These are phyloP conservation scores for Neodiprion pinetum DNA, from an alignment of 1,140 invertebrate species.

Conservation along the genomic window DNA sequence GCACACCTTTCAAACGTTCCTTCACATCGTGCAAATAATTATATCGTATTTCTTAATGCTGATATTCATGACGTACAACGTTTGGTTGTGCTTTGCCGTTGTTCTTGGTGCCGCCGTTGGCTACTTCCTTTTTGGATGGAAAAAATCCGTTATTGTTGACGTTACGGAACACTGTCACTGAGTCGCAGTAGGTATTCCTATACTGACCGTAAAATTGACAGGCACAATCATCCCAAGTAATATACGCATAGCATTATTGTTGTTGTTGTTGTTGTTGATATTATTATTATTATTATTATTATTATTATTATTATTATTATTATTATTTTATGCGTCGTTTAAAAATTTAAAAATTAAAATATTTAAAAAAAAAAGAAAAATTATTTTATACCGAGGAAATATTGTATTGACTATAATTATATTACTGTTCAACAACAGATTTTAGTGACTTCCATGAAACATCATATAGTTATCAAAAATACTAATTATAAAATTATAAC, in stretches of 20 bases:
- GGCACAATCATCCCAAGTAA: too few relatives aligned
- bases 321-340: neutral
- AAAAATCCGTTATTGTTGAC: constrained; percentile 87
- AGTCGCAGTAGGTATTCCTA: neutral
- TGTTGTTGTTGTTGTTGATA: too few relatives aligned
- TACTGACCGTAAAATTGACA: too few relatives aligned
- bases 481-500: too few relatives aligned
- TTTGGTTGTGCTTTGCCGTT: constrained; percentile 91
- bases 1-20: constrained; percentile 85
- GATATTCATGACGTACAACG: constrained; percentile 98
- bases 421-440: too few relatives aligned
- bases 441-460: too few relatives aligned
- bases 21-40: constrained; percentile 90
- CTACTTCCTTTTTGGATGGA: constrained; percentile 95
- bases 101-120: constrained; percentile 87
- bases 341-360: neutral
- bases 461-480: too few relatives aligned
- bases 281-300: neutral
- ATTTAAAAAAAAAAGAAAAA: too few relatives aligned
- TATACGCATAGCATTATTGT: too few relatives aligned
- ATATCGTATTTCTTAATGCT: constrained; percentile 95
- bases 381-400: too few relatives aligned
- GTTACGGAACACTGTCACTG: constrained; percentile 96
- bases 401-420: too few relatives aligned
- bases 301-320: neutral